Percentiles rank a stretch among this genome's conserved stretches.
Evolutionary conservation across 2,888 invertebrate species (phyloP).

Genomic region (Platycheirus rosarum): DNA sequence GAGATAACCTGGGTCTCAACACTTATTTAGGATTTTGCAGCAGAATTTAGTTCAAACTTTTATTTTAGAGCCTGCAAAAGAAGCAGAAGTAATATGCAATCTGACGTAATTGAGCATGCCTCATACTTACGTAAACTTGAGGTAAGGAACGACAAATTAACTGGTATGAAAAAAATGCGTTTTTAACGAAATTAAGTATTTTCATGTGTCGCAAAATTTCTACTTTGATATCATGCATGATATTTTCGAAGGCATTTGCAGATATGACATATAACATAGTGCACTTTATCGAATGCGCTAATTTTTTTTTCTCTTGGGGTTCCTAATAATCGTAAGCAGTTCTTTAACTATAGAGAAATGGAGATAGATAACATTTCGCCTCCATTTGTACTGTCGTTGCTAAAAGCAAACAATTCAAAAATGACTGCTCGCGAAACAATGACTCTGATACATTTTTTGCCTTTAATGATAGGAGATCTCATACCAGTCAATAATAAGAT

Average conservation of each 20-base stretch:
- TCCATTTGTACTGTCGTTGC: conserved; percentile 21
- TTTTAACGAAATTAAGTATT: too few species aligned
- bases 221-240: neutral
- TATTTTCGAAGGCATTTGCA: conserved; percentile 9
- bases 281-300: neutral
- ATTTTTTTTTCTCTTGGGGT: neutral
- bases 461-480: conserved; percentile 51
- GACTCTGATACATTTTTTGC: conserved; percentile 46
- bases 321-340: conserved; percentile 41
- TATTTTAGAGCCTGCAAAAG: conserved; percentile 61
- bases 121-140: conserved; percentile 28
- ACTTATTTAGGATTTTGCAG: conserved; percentile 54
- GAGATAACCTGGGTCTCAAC: conserved; percentile 64
- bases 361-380: conserved; percentile 53
- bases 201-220: neutral
- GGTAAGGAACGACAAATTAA: conserved; percentile 30
- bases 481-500: conserved; percentile 2
- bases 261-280: neutral
- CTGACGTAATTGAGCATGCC: conserved; percentile 3
- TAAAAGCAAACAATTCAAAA: conserved; percentile 40
- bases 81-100: conserved; percentile 39
- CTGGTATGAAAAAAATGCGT: conserved; percentile 32
- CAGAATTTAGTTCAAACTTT: conserved; percentile 49
- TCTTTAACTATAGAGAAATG: conserved; percentile 58
- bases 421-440: conserved; percentile 56